These are phyloP conservation scores for Eidolon helvum DNA, from an alignment of 2,113 vertebrate species.

Conservation along the genomic window DNA sequence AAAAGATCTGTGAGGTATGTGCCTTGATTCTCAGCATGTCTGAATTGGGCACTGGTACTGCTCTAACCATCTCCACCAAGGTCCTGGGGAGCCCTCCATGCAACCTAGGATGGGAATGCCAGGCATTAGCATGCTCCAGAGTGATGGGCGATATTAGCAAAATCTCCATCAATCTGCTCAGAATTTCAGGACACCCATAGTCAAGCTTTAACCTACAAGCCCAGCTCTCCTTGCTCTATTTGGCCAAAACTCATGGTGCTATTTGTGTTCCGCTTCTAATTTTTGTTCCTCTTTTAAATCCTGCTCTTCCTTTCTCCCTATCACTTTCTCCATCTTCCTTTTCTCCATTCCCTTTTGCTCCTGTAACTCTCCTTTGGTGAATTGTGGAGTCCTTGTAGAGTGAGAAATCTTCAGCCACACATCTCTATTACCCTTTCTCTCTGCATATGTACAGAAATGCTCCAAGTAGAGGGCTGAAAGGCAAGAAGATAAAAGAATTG, in stretches of 20 bases:
- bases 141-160: neutral
- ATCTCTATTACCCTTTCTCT: neutral
- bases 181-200: neutral
- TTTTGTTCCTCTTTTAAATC: neutral
- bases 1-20: constrained; percentile 96
- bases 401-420: neutral
- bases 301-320: neutral
- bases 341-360: neutral
- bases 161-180: neutral
- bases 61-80: neutral
- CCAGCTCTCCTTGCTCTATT: neutral
- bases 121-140: too few relatives aligned
- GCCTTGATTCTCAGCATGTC: neutral
- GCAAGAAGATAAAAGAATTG: neutral
- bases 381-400: rapidly evolving
- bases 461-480: neutral
- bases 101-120: too few relatives aligned
- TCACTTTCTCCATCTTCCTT: neutral
- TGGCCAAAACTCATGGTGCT: neutral
- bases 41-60: neutral
- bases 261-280: neutral
- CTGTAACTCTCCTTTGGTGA: neutral
- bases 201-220: neutral
- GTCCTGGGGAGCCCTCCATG: neutral
- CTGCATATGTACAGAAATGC: neutral